Evolutionary conservation across 2,113 vertebrate genomes (phyloP).

Genomic region (Penelope pileata): DNA sequence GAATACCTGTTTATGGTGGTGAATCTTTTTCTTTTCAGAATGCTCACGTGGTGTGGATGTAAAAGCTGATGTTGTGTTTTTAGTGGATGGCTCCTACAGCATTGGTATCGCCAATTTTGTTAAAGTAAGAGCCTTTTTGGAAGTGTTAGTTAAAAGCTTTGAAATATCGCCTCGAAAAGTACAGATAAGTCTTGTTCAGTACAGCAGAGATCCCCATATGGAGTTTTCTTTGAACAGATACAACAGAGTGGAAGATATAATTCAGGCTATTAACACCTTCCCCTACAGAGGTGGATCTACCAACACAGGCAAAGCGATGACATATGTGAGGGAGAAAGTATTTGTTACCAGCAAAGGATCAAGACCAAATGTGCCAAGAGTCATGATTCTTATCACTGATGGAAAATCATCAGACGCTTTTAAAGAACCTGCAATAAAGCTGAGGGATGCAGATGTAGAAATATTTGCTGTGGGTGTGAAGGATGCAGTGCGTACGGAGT

Average conservation of each 20-base stretch:
- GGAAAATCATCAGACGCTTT: constrained; percentile 98
- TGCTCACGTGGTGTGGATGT: constrained; percentile 94
- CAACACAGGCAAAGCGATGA: constrained; percentile 97
- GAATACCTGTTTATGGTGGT: not conserved
- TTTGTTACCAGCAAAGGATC: constrained; percentile 87
- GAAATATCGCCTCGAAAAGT: constrained; percentile 91
- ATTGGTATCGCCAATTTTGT: constrained; percentile 96
- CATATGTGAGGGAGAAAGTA: constrained; percentile 92
- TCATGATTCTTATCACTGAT: constrained; percentile 97
- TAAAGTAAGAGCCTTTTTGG: constrained; percentile 95
- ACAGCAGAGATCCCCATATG: constrained; percentile 93
- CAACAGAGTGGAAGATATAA: constrained; percentile 83
- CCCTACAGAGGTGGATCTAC: constrained; percentile 98
- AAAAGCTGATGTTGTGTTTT: constrained; percentile 94
- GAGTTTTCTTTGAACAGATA: constrained; percentile 94
- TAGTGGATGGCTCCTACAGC: constrained; percentile 98
- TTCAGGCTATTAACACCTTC: constrained; percentile 91
- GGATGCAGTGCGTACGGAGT: constrained; percentile 92
- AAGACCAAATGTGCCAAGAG: constrained; percentile 88
- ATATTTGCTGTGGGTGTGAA: constrained; percentile 98
- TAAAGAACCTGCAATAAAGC: constrained; percentile 87
- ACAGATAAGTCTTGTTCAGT: constrained; percentile 97
- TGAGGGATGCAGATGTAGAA: constrained; percentile 90
- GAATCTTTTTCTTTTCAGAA: constrained; percentile 77
- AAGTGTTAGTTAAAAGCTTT: constrained; percentile 94